Evolutionary conservation across 2,797 vertebrate species (phyloP).

Genomic region (Masticophis lateralis): DNA sequence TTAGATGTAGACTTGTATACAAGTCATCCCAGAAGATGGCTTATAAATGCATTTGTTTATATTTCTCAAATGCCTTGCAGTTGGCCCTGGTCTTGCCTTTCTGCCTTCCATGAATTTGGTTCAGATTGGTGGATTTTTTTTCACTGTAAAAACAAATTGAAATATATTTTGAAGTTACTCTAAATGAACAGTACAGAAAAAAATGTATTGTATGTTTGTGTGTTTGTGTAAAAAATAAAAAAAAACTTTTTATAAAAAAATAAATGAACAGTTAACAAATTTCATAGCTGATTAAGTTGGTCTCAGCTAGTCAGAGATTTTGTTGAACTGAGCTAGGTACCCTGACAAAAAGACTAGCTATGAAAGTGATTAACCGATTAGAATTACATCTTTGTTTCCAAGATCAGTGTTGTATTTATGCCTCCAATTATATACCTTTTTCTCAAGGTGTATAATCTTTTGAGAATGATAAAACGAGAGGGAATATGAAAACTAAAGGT

Average conservation of each 20-base stretch:
- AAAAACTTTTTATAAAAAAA: no score
- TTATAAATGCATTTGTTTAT: neutral
- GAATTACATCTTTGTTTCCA: neutral
- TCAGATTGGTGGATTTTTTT: neutral
- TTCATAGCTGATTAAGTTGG: neutral
- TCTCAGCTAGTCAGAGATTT: neutral
- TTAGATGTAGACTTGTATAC: neutral
- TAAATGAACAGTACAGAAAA: no score
- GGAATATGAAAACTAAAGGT: neutral
- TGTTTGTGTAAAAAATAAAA: no score
- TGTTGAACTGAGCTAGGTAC: neutral
- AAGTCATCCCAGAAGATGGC: no score
- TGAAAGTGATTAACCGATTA: neutral
- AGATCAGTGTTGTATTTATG: neutral
- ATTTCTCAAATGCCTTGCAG: neutral
- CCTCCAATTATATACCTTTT: neutral
- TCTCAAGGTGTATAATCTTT: neutral
- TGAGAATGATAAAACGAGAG: neutral
- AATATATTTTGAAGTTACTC: neutral
- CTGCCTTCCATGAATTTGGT: neutral
- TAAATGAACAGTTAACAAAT: neutral
- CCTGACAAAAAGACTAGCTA: neutral
- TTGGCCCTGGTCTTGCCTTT: neutral
- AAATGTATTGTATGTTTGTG: no score
- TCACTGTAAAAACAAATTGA: neutral